A percentile compares a stretch with the other conserved stretches of the same genome.
These are phyloP conservation scores for Caenorhabditis sp. DNA, from an alignment of 2,888 invertebrate species.

Conservation along the genomic window DNA sequence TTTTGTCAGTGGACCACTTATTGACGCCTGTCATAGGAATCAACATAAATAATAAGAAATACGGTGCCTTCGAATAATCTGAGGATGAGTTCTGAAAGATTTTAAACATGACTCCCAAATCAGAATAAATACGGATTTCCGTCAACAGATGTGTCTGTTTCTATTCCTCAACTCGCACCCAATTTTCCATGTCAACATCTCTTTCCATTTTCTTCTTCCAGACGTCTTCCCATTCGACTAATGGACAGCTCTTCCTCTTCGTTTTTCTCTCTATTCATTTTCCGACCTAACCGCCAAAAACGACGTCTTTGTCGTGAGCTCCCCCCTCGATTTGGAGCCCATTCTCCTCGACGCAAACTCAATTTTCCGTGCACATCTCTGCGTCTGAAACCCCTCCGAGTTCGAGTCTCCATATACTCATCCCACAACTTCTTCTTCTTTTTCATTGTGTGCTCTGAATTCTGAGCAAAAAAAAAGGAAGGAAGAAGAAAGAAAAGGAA, in stretches of 20 bases:
- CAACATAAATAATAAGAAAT: too few species aligned
- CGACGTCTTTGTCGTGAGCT: conserved; percentile 43
- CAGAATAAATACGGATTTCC: neutral
- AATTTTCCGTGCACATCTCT: conserved; percentile 51
- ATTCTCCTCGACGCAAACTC: conserved; percentile 63
- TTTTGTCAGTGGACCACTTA: too few species aligned
- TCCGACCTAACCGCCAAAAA: conserved; percentile 52
- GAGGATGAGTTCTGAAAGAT: too few species aligned
- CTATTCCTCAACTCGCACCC: neutral
- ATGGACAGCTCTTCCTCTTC: conserved; percentile 52
- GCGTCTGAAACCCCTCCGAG: conserved; percentile 36
- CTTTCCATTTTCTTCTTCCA: conserved; percentile 22
- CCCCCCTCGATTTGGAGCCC: conserved; percentile 63
- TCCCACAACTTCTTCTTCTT: conserved; percentile 40
- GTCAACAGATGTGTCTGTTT: neutral
- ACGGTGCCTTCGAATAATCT: too few species aligned
- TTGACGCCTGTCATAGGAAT: too few species aligned
- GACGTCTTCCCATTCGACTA: conserved; percentile 46
- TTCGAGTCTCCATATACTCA: conserved; percentile 30
- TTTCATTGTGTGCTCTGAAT: conserved; percentile 42
- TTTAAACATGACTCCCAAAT: too few species aligned
- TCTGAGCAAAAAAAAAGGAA: conserved; percentile 36
- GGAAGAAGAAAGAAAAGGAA: conserved; percentile 21
- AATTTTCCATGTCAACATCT: neutral
- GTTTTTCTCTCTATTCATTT: conserved; percentile 26